Base-by-base conservation (phyloP, 1,140 invertebrate species). In the Thaumetopoea pityocampa region DNA sequence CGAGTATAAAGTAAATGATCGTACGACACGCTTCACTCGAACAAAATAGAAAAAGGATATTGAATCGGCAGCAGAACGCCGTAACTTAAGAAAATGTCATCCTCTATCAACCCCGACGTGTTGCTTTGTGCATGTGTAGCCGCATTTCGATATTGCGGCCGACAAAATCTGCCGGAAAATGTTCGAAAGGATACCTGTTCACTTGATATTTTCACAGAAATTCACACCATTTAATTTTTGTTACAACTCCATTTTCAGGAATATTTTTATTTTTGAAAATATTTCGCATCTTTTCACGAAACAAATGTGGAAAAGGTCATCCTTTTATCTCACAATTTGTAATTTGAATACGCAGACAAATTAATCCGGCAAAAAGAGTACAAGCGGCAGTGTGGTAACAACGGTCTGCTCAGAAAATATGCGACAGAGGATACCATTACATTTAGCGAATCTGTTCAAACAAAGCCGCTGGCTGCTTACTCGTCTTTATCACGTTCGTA, bases 281-380 rank as follows among this genome's bases (percentile, higher is more conserved):
- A 43, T 43, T 30, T 11, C 22, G 15, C 15, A 27, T 26, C 30
- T 43, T 34, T 33, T 9, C 23, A 19, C 38, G 36, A 40, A 54
- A 67, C 56, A 61, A 54, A 52, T 58, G 51, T 61, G 65, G n/a
- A 74, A 76, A 77, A 74, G 67, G 67, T 74, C 67, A 71, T 60
- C 62, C 68, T 71, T 79, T 78, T 71, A 79, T 78, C 62, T 69
- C 65, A 64, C 67, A 78, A 82, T 82, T 78, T 80, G 73, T 69
- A 77, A 74, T 82, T 82, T 78, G 73, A 80, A 80, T 82, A 74
- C 78, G 66, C 76, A 77, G 73, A 80, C 76, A 82, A 78, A 82
- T 80, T 80, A 78, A 82, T 80, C 76, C 73, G 50, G 54, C 60
- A 71, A 78, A 81, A 77, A 72, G 66, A 73, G 72, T 59, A 68